Conservation (phyloP, 2,888 invertebrate species). For the Drosophila mimica region DNA sequence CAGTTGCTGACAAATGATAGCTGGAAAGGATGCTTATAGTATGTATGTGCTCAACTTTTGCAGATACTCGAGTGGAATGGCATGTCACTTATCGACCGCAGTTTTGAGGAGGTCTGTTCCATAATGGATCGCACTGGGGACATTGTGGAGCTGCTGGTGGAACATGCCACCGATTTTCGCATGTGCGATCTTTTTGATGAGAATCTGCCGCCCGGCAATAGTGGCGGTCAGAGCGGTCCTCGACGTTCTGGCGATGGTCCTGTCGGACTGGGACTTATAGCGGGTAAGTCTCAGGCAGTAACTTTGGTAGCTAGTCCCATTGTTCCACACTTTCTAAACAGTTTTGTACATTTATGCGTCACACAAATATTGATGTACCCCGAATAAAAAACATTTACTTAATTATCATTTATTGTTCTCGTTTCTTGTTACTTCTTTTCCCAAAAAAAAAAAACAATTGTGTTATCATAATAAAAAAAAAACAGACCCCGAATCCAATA, state of each 20-base stretch:
- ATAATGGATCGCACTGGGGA: constrained; percentile 95
- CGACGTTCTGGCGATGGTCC: constrained; percentile 85
- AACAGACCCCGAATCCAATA: constrained; percentile 90
- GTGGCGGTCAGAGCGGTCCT: constrained; percentile 83
- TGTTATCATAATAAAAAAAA: constrained; percentile 81
- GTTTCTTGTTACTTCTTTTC: constrained; percentile 72
- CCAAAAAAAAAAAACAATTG: constrained; percentile 31
- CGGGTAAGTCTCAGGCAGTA: constrained; percentile 79
- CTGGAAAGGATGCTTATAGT: constrained; percentile 3
- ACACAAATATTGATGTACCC: constrained; percentile 34
- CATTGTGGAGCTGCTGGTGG: constrained; percentile 93
- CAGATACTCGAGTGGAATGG: constrained; percentile 97
- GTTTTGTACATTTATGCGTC: constrained; percentile 29
- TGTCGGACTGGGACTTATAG: constrained; percentile 84
- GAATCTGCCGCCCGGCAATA: constrained; percentile 87
- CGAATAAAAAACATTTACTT: constrained; percentile 57
- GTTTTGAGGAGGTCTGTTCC: constrained; percentile 96
- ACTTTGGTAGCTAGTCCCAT: constrained; percentile 19
- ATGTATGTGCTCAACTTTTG: constrained; percentile 1
- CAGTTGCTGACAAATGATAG: constrained; percentile 26
- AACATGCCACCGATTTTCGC: constrained; percentile 91
- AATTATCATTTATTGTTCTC: constrained; percentile 73
- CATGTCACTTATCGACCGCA: constrained; percentile 94
- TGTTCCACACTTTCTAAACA: constrained; percentile 11
- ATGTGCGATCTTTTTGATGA: constrained; percentile 90